Conservation (phyloP, 1,140 invertebrate genomes). For the Drosophila novamexicana region DNA sequence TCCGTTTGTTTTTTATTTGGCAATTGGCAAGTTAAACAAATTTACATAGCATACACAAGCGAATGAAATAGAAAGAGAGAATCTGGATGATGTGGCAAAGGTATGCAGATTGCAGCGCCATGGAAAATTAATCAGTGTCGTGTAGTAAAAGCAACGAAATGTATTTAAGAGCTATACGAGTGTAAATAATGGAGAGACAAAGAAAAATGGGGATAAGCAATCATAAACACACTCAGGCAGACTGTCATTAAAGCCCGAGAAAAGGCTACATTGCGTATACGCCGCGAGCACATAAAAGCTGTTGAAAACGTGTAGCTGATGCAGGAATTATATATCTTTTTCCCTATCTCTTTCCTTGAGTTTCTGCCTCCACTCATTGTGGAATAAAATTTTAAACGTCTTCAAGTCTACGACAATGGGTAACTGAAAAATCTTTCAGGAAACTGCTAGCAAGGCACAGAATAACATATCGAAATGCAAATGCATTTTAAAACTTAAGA, state of each 20-base stretch:
- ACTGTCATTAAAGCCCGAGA: conserved; percentile 40
- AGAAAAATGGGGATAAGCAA: not conserved
- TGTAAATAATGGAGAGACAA: conserved; percentile 33
- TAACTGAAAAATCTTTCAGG: conserved; percentile 10
- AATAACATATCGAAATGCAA: not conserved
- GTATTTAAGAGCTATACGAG: conserved; percentile 53
- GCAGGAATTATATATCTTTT: conserved; percentile 27
- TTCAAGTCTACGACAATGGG: conserved; percentile 30
- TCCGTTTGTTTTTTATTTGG: not conserved
- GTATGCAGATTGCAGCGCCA: conserved; percentile 16
- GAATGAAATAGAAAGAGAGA: not conserved
- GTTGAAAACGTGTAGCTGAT: conserved; percentile 32
- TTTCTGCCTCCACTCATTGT: conserved; percentile 23
- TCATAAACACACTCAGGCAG: conserved; percentile 5
- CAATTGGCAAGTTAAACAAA: not conserved
- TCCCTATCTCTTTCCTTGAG: not conserved
- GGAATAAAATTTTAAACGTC: conserved; percentile 59
- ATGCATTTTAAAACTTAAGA: not conserved
- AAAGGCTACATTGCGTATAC: conserved; percentile 54
- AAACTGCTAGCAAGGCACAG: not conserved
- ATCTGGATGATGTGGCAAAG: conserved; percentile 1
- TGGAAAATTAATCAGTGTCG: conserved; percentile 50
- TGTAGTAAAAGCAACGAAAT: conserved; percentile 45
- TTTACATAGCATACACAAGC: not conserved
- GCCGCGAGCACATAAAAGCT: conserved; percentile 41